phyloP scores from a whole-genome alignment of 2,113 vertebrate species.

The Pygoscelis adeliae region DNA sequence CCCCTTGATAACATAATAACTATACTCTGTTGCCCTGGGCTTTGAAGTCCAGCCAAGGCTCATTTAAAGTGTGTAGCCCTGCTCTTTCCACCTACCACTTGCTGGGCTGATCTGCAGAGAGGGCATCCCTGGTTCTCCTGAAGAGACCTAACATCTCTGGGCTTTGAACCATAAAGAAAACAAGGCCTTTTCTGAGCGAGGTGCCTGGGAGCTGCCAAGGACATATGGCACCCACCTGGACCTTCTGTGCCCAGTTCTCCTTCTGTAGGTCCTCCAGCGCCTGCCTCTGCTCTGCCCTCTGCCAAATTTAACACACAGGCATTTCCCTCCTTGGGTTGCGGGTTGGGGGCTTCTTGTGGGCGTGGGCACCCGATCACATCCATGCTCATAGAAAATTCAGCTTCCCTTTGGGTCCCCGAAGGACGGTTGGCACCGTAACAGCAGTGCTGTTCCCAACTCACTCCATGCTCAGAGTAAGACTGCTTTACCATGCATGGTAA shows the following conservation, averaged over 20 bases:
- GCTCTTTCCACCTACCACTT: background rate
- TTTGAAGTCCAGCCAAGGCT: background rate
- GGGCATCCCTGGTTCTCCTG: background rate
- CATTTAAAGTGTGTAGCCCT: background rate
- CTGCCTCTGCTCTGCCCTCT: constrained; percentile 68
- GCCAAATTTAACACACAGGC: background rate
- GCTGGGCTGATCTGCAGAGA: background rate
- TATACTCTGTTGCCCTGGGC: background rate
- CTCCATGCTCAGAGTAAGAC: background rate
- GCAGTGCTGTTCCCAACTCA: background rate
- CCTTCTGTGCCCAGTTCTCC: constrained; percentile 41
- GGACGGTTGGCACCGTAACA: accelerated
- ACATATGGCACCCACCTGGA: constrained; percentile 9
- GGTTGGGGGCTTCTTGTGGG: background rate
- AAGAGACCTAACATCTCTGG: background rate
- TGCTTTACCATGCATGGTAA: background rate
- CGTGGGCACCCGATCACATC: accelerated
- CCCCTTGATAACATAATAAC: background rate
- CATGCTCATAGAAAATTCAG: background rate
- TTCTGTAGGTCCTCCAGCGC: background rate
- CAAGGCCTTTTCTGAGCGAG: background rate
- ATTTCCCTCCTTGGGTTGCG: background rate
- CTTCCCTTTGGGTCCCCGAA: background rate
- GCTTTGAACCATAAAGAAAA: background rate
- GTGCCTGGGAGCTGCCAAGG: background rate